Percentiles rank a stretch among this genome's conserved stretches.
These are phyloP conservation scores for Harpegnathos saltator DNA, from an alignment of 1,140 invertebrate genomes.

Conservation along the genomic window DNA sequence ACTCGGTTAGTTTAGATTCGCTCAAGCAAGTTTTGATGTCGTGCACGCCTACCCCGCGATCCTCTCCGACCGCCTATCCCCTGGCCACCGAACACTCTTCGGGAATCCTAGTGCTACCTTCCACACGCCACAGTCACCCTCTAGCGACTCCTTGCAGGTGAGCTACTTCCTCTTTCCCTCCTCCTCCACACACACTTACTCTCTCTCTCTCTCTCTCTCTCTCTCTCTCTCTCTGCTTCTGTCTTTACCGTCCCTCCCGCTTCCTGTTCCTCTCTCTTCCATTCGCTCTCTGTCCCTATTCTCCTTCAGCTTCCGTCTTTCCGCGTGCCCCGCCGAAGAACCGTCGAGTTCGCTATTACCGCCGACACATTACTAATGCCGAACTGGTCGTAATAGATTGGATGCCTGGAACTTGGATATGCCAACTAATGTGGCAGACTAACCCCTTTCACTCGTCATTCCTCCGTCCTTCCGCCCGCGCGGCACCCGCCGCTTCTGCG, in stretches of 20 bases:
- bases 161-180: neutral
- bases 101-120: conserved; percentile 48
- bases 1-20: conserved; percentile 84
- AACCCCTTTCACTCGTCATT: conserved; percentile 63
- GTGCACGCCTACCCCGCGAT: conserved; percentile 72
- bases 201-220: conserved; percentile 15
- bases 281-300: conserved; percentile 22
- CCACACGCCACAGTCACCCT: conserved; percentile 35
- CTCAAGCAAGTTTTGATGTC: conserved; percentile 83
- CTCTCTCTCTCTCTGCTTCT: conserved; percentile 17
- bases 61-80: conserved; percentile 55
- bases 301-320: conserved; percentile 26
- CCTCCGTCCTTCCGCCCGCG: neutral
- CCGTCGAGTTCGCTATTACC: conserved; percentile 68
- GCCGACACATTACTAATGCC: conserved; percentile 83
- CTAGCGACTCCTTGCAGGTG: neutral
- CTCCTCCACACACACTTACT: neutral
- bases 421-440: conserved; percentile 68
- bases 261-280: conserved; percentile 22
- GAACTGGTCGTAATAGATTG: conserved; percentile 82
- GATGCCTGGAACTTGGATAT: conserved; percentile 79
- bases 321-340: conserved; percentile 64
- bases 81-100: conserved; percentile 58
- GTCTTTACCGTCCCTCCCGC: conserved; percentile 29
- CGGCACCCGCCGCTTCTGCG: conserved; percentile 1